Evolutionary conservation across 23 tunicate genomes (phyloP), one percentile per base, ranked within the genome.

Genomic region (Botrylloides violaceus): DNA sequence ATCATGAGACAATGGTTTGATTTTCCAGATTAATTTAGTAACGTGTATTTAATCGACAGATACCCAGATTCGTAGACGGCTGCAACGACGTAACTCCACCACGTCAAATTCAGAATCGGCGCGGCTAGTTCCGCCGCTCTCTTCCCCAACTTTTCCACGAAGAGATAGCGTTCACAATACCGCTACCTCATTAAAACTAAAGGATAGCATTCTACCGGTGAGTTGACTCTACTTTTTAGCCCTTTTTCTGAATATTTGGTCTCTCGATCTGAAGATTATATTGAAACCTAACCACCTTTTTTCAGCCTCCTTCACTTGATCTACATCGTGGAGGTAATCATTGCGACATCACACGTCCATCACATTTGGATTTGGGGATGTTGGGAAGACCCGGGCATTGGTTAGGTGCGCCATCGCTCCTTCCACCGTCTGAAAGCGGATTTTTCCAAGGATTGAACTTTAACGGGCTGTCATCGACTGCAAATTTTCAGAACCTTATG

Each of bases 1-100:
- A 47, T 47, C 55, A 12, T 12, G 55, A 47, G 12, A 47, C 18
- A 47, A 47, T 47, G 55, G 55, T 47, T 47, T 18, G 55, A 47
- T 47, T 47, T 47, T 47, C 18, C 18, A 12, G 55, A 47, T 12
- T 18, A 12, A 47, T 12, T 47, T 47, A 47, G 55, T 12, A 12
- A 47, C 18, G 18, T 47, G 55, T 12, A 47, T 18, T 47, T 12
- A 12, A 18, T 47, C 55, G 55, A 47, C 70, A 64, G 70, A 64
- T n/a, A 64, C 70, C 15, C 70, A 64, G 20, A 64, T 64, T 22
- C 27, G 70, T 23, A 29, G 70, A 23, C 36, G 70, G 12, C 33
- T 64, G 33, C 70, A 64, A n/a, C 27, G 70, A 31, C 27, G 70
- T 30, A 37, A 64, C 20, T 64, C 70, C 5, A 37, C 32, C 32